Conservation (phyloP, 2,113 vertebrate genomes). For the Paedocypris sp. region DNA sequence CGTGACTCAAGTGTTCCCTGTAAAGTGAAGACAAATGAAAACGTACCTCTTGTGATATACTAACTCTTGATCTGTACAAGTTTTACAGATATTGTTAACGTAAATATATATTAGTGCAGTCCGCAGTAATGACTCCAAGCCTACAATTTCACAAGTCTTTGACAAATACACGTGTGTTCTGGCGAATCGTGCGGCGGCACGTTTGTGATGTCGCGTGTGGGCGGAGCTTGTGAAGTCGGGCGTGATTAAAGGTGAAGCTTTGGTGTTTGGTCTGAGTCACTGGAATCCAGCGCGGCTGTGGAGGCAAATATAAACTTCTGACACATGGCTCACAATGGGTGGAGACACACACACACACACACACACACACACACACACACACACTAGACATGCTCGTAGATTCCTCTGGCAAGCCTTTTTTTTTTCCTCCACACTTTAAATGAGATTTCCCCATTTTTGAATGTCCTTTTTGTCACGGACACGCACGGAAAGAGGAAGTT, state of each 20-base stretch:
- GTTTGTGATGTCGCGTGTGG: background rate
- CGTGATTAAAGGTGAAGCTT: background rate
- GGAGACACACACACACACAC: background rate
- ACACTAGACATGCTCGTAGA: background rate
- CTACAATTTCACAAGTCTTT: background rate
- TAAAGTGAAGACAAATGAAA: too few relatives aligned
- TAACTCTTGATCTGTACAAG: too few relatives aligned
- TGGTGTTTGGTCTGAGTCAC: background rate
- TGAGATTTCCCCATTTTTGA: conserved; percentile 59
- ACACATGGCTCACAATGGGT: conserved; percentile 37
- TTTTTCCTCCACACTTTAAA: conserved; percentile 27
- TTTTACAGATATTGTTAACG: background rate
- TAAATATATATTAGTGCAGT: background rate
- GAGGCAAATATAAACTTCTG: conserved; percentile 37
- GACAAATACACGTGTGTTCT: background rate
- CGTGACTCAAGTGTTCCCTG: too few relatives aligned
- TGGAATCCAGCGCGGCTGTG: conserved; percentile 29
- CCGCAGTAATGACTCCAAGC: background rate
- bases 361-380: background rate
- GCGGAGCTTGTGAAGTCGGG: background rate
- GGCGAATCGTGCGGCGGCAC: background rate
- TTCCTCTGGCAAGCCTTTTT: conserved; percentile 17
- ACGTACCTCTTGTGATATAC: too few relatives aligned
- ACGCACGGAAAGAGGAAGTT: conserved; percentile 45
- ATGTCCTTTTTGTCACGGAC: conserved; percentile 39